Percentiles rank a stretch among this genome's conserved stretches.
These are phyloP conservation scores for Panthera leo DNA, from an alignment of 2,113 vertebrate genomes.

Conservation along the genomic window DNA sequence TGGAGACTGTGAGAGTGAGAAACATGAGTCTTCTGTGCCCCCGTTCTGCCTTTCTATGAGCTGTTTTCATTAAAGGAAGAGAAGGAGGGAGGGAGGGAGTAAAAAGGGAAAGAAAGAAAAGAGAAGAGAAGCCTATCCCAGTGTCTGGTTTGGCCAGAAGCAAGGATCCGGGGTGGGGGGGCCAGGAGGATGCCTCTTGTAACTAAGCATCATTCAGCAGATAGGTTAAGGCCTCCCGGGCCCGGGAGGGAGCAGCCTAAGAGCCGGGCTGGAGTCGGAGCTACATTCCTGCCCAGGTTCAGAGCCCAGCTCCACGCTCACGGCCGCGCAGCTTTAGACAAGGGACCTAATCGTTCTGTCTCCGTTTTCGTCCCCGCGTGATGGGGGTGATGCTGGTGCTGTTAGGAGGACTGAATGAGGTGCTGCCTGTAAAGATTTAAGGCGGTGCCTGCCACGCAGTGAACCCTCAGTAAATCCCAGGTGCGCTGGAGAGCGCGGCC, in stretches of 20 bases:
- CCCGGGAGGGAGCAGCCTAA: background rate
- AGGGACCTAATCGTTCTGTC: background rate
- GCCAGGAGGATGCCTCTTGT: no score
- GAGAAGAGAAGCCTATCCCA: background rate
- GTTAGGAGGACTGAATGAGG: background rate
- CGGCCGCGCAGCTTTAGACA: background rate
- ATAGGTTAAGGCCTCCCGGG: background rate
- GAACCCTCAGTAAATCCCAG: background rate
- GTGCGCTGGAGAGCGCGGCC: accelerated
- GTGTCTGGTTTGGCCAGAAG: background rate
- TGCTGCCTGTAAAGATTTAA: background rate
- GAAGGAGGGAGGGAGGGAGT: background rate
- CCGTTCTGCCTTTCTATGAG: background rate
- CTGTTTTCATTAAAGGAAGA: background rate
- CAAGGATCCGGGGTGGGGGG: no score
- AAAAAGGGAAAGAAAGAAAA: background rate
- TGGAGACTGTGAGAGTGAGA: background rate
- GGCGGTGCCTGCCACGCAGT: background rate
- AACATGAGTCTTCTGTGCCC: background rate
- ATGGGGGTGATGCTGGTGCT: background rate
- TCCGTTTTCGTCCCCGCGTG: background rate
- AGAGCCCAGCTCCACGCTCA: background rate
- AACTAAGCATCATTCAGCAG: background rate
- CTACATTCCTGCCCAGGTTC: background rate
- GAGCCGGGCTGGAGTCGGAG: background rate